Evolutionary conservation across 2,888 invertebrate species (phyloP), one percentile per base, ranked within the genome.

Genomic region (Elaeidobius kamerunicus): DNA sequence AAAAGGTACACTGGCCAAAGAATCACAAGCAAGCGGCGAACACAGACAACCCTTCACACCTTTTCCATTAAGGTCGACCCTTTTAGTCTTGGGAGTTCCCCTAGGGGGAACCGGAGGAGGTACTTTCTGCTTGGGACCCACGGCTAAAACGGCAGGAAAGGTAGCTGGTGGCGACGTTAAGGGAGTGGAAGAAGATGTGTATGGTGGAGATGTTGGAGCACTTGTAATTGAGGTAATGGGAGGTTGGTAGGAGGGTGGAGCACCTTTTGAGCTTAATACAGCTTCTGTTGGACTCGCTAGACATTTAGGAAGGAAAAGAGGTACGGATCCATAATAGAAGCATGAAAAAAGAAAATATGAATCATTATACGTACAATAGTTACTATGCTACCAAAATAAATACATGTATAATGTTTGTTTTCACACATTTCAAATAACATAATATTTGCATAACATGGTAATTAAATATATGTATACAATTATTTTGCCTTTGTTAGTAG

Each of bases 21-120:
- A 41, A 54, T 39, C 18, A 38, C 47, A 47, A 43, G 18, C 43
- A 16, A 12, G 20, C 20, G 32, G 16, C 27, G 28, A 30, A 20
- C 20, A 38, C 36, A 43, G 30, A 39, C 49, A 51, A 23, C 34
- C 34, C 44, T 47, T 54, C 70, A 64, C 72, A 70, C 73, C 73
- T 72, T 72, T 72, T 61, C 68, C 68, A 50, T 62, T 64, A 55
- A 61, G 59, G 51, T 73, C 76, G 40, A 75, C 76, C 34, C 78
- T 75, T 72, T 81, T 81, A 52, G 77, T 73, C 71, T 84, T 84
- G 35, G 86, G 87, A 18, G 87, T 86, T 51, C 89, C 89, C 65
- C 91, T 78, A 2, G 91, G 91, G 47, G 91, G 91, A 44, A 92
- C 91, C 16, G 92, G 92, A 47, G 92, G 92, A 34, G 91, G 91